Conservation (phyloP, 37 sponge, comb jelly and placozoan species). For the Aphrocallistes beatrix region DNA sequence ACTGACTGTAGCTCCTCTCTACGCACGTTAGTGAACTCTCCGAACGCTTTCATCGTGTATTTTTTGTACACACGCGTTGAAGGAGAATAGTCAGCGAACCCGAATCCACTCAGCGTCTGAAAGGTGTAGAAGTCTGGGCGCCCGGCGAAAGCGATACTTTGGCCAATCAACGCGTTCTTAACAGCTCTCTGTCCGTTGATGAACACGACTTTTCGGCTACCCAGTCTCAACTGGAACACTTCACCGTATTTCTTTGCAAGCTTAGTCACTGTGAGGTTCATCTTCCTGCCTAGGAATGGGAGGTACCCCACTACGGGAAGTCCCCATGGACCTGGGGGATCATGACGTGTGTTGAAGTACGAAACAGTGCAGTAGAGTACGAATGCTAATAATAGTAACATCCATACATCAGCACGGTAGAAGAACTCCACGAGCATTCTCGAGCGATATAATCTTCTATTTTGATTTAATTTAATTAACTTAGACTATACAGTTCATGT, state of each 20-base stretch:
- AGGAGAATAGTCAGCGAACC: conserved; percentile 17
- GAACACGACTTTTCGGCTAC: conserved; percentile 25
- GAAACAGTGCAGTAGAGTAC: no score
- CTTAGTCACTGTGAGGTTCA: conserved; percentile 21
- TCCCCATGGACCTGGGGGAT: conserved; percentile 37
- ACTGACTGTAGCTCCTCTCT: conserved; percentile 21
- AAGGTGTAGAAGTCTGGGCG: conserved; percentile 34
- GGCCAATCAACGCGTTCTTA: conserved; percentile 20
- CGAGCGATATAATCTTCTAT: no score
- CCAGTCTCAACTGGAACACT: conserved; percentile 25
- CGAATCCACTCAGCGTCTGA: neutral
- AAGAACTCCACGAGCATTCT: no score
- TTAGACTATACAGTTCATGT: no score
- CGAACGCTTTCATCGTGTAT: neutral
- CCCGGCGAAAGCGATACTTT: conserved; percentile 23
- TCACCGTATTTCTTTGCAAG: conserved; percentile 27
- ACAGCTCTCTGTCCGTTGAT: conserved; percentile 25
- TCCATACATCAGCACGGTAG: no score
- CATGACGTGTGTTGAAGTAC: no score
- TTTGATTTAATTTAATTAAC: no score
- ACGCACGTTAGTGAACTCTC: conserved; percentile 3
- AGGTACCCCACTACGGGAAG: conserved; percentile 32
- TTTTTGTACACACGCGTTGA: neutral
- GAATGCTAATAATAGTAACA: no score
- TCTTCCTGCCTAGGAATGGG: conserved; percentile 32